Conservation (phyloP, 2,797 vertebrate species). For the Karalla daura region DNA sequence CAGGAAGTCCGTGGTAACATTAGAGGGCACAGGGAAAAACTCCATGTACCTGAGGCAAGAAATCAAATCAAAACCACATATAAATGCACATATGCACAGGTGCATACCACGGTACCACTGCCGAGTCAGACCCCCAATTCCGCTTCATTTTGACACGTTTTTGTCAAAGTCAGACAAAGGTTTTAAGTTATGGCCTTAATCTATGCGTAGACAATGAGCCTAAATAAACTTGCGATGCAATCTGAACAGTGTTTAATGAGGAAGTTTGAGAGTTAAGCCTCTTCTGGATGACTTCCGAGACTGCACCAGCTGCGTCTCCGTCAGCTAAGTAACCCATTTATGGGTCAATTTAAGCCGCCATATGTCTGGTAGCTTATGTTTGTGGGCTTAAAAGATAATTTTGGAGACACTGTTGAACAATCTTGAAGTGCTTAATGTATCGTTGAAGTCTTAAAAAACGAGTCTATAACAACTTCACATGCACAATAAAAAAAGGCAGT, state of each 20-base stretch:
- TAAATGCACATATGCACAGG: conserved; percentile 2
- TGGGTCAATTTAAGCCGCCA: conserved; percentile 70
- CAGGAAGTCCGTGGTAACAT: conserved; percentile 90
- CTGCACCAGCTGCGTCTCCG: conserved; percentile 66
- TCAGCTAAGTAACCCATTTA: conserved; percentile 72
- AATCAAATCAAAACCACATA: conserved; percentile 8
- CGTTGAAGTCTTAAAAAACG: conserved; percentile 39
- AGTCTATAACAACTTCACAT: conserved; percentile 21
- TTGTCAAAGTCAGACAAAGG: conserved; percentile 59
- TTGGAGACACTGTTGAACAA: conserved; percentile 46
- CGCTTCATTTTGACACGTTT: neutral
- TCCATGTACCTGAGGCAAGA: conserved; percentile 92
- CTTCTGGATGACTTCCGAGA: conserved; percentile 59
- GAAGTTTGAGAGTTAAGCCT: conserved; percentile 34
- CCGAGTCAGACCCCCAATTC: neutral
- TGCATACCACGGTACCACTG: conserved; percentile 1
- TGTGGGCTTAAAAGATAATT: conserved; percentile 52
- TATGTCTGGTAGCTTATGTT: conserved; percentile 66
- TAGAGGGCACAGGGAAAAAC: conserved; percentile 93
- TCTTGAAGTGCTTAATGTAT: conserved; percentile 44
- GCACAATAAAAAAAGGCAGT: conserved; percentile 12
- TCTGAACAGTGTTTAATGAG: conserved; percentile 45
- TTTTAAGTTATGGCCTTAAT: conserved; percentile 37
- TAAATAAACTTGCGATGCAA: conserved; percentile 32
- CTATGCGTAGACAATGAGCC: conserved; percentile 16